Evolutionary conservation across 2,888 invertebrate genomes (phyloP).

Genomic region (Trissolcus japonicus): DNA sequence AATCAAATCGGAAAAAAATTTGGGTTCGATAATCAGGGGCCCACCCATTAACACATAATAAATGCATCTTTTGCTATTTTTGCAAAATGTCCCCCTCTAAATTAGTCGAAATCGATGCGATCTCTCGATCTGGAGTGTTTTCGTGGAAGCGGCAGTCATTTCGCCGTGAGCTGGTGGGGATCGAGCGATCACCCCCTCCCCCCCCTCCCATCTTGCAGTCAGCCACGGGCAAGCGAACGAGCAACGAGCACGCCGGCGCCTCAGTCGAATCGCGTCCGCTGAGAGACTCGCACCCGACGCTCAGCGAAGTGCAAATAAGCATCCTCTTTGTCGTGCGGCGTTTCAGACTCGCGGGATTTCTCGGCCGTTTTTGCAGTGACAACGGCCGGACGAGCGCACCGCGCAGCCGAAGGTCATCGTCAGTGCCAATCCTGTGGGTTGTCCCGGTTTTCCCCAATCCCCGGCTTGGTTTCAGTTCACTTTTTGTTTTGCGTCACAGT

Average conservation of each 20-base stretch:
- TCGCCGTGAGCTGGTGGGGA: conserved; percentile 33
- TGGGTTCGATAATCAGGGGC: not conserved
- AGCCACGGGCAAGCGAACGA: conserved; percentile 63
- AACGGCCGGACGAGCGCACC: conserved; percentile 6
- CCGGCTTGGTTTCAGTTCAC: conserved; percentile 14
- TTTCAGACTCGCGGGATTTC: conserved; percentile 18
- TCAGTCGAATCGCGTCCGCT: conserved; percentile 70
- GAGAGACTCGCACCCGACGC: conserved; percentile 56
- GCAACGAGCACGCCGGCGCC: conserved; percentile 74
- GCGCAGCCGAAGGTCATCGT: conserved; percentile 9
- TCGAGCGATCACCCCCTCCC: conserved; percentile 21
- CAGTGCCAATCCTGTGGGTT: conserved; percentile 47
- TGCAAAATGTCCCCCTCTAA: conserved; percentile 23
- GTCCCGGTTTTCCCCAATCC: conserved; percentile 19
- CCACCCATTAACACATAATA: conserved; percentile 27
- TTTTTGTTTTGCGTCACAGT: conserved; percentile 30
- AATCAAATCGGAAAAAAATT: not conserved
- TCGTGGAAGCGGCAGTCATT: conserved; percentile 34
- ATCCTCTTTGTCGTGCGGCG: conserved; percentile 34
- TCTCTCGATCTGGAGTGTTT: conserved; percentile 50
- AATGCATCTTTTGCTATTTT: conserved; percentile 20
- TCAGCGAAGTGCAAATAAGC: not conserved
- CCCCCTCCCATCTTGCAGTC: conserved; percentile 11
- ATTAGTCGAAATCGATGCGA: conserved; percentile 37
- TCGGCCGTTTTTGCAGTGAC: conserved; percentile 22